A percentile compares a stretch with the other conserved stretches of the same genome.
phyloP scores from a whole-genome alignment of 2,113 vertebrate species.

The Hepsetus odoe region DNA sequence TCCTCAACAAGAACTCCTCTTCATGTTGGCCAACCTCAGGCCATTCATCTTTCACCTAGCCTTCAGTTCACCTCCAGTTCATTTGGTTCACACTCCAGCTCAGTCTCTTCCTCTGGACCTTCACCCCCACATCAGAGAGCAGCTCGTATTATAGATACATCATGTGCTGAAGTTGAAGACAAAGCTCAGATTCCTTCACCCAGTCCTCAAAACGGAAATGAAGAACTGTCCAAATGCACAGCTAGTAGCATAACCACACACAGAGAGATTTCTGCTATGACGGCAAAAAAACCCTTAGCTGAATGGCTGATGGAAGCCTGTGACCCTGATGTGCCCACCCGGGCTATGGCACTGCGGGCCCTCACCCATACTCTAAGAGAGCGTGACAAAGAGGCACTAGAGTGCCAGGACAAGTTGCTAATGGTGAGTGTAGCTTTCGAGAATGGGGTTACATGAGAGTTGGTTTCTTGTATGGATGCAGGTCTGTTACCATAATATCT shows the following conservation, averaged over 20 bases:
- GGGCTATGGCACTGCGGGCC: conserved; percentile 81
- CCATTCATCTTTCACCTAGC: not conserved
- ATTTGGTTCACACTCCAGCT: not conserved
- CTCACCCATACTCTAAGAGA: conserved; percentile 75
- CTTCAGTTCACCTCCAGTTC: not conserved
- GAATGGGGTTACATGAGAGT: not conserved
- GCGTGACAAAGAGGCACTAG: conserved; percentile 66
- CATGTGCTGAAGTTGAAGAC: not conserved
- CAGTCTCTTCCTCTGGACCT: not conserved
- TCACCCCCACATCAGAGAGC: conserved; percentile 12
- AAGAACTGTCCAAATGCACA: not conserved
- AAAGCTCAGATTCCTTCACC: not conserved
- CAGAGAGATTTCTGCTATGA: not conserved
- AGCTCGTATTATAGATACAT: not conserved
- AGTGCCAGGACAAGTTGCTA: conserved; percentile 81
- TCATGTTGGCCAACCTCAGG: not conserved
- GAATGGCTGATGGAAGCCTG: conserved; percentile 80
- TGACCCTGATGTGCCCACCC: conserved; percentile 81
- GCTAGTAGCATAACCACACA: not conserved
- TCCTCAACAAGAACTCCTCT: not conserved
- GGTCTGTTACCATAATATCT: no score
- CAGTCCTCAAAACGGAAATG: not conserved
- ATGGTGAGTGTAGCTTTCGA: conserved; percentile 68
- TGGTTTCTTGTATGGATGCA: not conserved
- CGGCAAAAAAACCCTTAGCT: conserved; percentile 51